Base-by-base conservation (phyloP, 1,140 invertebrate genomes). In the Drosophila sp. region DNA sequence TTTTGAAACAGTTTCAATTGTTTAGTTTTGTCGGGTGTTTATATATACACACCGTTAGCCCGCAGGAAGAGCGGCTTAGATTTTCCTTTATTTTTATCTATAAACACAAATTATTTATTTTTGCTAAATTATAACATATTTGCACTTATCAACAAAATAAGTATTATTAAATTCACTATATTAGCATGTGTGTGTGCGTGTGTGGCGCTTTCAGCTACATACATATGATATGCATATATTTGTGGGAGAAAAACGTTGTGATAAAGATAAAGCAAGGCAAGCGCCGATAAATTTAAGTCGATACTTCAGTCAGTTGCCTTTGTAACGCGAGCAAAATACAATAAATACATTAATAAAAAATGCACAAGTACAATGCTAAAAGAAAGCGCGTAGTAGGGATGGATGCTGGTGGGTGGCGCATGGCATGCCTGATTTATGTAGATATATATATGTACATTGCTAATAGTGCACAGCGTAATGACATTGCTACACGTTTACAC, bases 231-330 rank as follows among this genome's bases (percentile, higher is more conserved):
- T 56, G 25, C 40, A 62, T 67, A 54, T 46, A 38, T 41, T 50
- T 7, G 48, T n/a, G 27, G 34, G 16, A 27, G 34, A 16, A 25
- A 51, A 11, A 11, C 16, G 59, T 63, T 78, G 61, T 72, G 80
- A 84, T 84, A 84, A 84, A 82, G 54, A 41, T 62, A 63, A 63
- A 72, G 38, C 56, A 54, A 46, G 54, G 38, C 56, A 54, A 46
- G 54, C 34, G 38, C 36, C 38, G 78, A 69, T 62, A 64, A 58
- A 51, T 74, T 70, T 59, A 45, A 54, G 66, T 56, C 43, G 56
- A 71, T 65, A 61, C 21, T 29, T 69, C 51, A 29, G 45, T 69
- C 51, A 29, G 45, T 53, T 29, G 51, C 36, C 13, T 54, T 72
- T 59, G 72, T 75, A 76, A 73, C 58, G 72, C 72, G 65, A 75